phyloP scores from a whole-genome alignment of 2,888 invertebrate species.

The Schizotus pectinicornis region DNA sequence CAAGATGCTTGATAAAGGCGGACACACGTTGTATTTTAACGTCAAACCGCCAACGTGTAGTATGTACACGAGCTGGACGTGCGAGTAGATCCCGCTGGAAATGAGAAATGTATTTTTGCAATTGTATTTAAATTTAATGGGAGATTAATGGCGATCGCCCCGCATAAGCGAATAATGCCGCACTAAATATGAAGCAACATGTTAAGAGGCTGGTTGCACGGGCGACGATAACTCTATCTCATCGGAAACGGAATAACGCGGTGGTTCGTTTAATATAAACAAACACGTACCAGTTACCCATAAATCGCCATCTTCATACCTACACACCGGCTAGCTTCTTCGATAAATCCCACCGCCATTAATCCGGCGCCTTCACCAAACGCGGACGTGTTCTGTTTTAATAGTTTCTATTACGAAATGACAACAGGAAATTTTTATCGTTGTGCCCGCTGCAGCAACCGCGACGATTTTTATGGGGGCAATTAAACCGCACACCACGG shows the following conservation, averaged over 20 bases:
- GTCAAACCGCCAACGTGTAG: constrained; percentile 32
- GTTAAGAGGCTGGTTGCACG: constrained; percentile 19
- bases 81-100: constrained; percentile 37
- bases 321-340: neutral
- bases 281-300: neutral
- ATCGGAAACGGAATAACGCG: neutral
- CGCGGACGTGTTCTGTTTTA: constrained; percentile 3
- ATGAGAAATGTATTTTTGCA: constrained; percentile 47
- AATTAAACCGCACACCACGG: too few species aligned
- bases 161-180: constrained; percentile 33
- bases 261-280: neutral
- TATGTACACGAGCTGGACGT: neutral
- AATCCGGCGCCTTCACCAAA: neutral
- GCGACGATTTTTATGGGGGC: too few species aligned
- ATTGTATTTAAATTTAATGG: constrained; percentile 51
- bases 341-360: neutral
- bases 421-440: constrained; percentile 13
- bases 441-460: neutral
- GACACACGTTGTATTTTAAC: constrained; percentile 54
- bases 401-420: constrained; percentile 18
- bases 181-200: constrained; percentile 38
- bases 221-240: constrained; percentile 33
- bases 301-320: neutral
- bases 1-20: constrained; percentile 49
- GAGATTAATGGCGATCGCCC: constrained; percentile 40